Evolutionary conservation across 2,797 vertebrate species (phyloP).

Genomic region (Xenops minutus): DNA sequence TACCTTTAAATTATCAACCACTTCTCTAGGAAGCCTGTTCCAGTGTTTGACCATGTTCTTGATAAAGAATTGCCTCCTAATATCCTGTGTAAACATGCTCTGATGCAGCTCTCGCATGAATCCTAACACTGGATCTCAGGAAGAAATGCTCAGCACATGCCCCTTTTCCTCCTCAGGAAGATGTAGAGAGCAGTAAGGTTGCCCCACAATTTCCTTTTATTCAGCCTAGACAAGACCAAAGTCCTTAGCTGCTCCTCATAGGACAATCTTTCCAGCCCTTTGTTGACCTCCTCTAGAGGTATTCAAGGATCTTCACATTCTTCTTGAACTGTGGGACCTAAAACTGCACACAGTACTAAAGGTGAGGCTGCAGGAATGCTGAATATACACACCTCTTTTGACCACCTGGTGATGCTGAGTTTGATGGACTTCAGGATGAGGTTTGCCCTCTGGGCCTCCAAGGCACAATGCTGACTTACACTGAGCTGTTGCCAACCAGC

Average conservation of each 20-base stretch:
- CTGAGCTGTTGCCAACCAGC: not conserved
- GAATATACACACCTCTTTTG: not conserved
- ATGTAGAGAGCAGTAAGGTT: not conserved
- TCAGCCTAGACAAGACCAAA: not conserved
- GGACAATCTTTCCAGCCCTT: not conserved
- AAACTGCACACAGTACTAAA: not conserved
- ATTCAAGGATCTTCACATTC: not conserved
- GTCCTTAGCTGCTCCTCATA: not conserved
- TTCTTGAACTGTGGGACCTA: not conserved
- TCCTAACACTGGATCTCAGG: not conserved
- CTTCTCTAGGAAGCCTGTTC: not conserved
- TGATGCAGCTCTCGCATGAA: not conserved
- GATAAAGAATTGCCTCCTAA: not conserved
- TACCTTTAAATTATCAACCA: not conserved
- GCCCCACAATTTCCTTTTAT: not conserved
- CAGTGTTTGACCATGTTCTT: not conserved
- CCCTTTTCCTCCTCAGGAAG: not conserved
- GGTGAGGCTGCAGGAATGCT: not conserved
- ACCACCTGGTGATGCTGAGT: not conserved
- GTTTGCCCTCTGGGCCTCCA: not conserved
- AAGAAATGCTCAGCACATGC: not conserved
- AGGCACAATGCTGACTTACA: no score
- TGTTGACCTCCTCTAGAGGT: not conserved
- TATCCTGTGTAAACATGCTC: not conserved
- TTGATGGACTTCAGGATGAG: not conserved